Percentiles rank a stretch among this genome's conserved stretches.
Evolutionary conservation across 1,140 invertebrate species (phyloP).

Genomic region (Magallana ariakensis): DNA sequence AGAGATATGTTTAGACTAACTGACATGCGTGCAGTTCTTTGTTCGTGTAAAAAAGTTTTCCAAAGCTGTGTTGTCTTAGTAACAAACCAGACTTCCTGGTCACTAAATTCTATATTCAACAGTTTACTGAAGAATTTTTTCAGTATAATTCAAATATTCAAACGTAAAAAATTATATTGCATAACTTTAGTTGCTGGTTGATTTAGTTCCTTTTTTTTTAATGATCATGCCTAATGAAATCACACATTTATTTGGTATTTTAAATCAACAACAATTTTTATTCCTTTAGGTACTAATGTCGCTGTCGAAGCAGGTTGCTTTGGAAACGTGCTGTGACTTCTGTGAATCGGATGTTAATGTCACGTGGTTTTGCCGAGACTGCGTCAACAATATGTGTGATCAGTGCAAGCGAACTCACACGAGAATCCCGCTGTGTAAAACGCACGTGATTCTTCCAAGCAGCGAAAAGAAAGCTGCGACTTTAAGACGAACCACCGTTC

Average conservation of each 20-base stretch:
- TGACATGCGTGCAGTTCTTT: no score
- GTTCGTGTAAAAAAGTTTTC: no score
- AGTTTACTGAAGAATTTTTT: no score
- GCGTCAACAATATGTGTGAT: constrained; percentile 15
- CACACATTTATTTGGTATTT: neutral
- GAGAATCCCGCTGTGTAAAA: constrained; percentile 2
- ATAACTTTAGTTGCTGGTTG: no score
- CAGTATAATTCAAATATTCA: no score
- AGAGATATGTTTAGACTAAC: no score
- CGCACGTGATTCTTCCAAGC: neutral
- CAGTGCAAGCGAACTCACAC: constrained; percentile 4
- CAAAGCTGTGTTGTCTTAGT: no score
- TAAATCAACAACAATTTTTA: neutral
- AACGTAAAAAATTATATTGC: no score
- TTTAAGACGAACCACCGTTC: neutral
- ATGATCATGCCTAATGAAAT: neutral
- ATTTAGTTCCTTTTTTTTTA: no score
- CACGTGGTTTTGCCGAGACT: neutral
- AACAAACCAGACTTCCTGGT: no score
- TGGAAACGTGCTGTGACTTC: neutral
- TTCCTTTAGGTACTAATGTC: neutral
- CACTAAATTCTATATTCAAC: no score
- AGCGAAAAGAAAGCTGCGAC: neutral
- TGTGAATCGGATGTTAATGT: constrained; percentile 7
- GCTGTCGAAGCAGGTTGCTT: neutral